Evolutionary conservation across 2,888 invertebrate genomes (phyloP), one percentile per base, ranked within the genome.

Genomic region (Lepidocyrtoides sp.): DNA sequence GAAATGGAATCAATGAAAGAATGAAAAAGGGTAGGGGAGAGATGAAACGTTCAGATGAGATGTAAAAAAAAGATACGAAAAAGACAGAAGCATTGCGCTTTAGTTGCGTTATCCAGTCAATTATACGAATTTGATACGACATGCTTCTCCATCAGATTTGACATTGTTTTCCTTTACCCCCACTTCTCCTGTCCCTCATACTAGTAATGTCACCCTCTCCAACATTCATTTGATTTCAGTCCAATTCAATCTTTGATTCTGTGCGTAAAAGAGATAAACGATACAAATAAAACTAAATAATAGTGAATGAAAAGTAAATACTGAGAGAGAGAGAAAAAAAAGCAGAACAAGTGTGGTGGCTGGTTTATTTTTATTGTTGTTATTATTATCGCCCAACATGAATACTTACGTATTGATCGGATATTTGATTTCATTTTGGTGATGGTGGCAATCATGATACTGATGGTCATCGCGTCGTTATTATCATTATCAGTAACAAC

Each of bases 361-460:
- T 63, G 23, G 20, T 63, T 63, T 66, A 23, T 44, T 83, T 17
- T 63, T 69, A 36, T 26, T 36, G 12, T 79, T 79, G 36, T 57
- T 75, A 75, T 66, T 85, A 44, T 86, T 57, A 63, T 36, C 51
- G 63, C 17, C 32, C 29, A 84, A 20, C 66, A 86, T n/a, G n/a
- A 84, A 41, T 44, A 12, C 7, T 36, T 7, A 75, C 32, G 23
- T 82, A 82, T 81, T 82, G 82, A 89, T 89, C 89, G 82, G 89
- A 81, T 82, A 89, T 83, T 89, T 77, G 75, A 89, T 89, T 89
- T 89, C 54, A 82, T 89, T 89, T 82, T 57, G 32, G 79, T 79
- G 82, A 57, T 89, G 82, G 77, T 60, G 79, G 60, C 26, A 51
- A 89, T 89, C 72, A 72, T 82, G 63, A 17, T n/a, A n/a, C n/a